Percentiles rank a stretch among this genome's conserved stretches.
Conservation (phyloP, 2,888 invertebrate species). For the Masnerella sp. region DNA sequence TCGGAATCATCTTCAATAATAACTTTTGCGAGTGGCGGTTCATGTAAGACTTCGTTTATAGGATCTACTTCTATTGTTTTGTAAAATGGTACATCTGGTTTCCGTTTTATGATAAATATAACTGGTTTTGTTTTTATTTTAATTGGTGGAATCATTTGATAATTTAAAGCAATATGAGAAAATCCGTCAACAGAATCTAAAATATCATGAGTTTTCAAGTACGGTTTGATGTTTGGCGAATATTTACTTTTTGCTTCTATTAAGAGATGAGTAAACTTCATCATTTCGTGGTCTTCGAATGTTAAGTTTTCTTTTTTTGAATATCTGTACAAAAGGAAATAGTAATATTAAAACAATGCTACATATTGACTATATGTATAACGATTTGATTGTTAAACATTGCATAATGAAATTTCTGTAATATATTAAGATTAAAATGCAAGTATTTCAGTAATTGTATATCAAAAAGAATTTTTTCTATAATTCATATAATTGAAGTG, state of each 20-base stretch:
- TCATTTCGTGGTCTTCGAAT: slow-evolving; percentile 82
- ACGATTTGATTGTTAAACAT: no score
- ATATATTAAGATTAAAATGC: no score
- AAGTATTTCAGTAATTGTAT: no score
- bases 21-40: neutral
- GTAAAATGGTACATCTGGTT: slow-evolving; percentile 80
- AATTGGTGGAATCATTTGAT: slow-evolving; percentile 87
- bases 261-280: slow-evolving; percentile 87
- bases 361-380: no score
- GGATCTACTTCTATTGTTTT: slow-evolving; percentile 56
- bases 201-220: slow-evolving; percentile 85
- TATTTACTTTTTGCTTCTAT: slow-evolving; percentile 91
- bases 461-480: no score
- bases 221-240: slow-evolving; percentile 84
- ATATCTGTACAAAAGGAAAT: slow-evolving; percentile 79
- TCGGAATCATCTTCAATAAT: neutral
- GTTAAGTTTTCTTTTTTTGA: slow-evolving; percentile 88
- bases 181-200: slow-evolving; percentile 90
- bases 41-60: neutral
- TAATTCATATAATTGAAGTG: no score
- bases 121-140: slow-evolving; percentile 90
- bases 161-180: slow-evolving; percentile 88
- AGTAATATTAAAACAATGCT: no score
- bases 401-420: no score
- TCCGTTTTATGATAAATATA: slow-evolving; percentile 87